A percentile compares a stretch with the other conserved stretches of the same genome.
Evolutionary conservation across 2,113 vertebrate genomes (phyloP).

Genomic region (Trichechus manatus): DNA sequence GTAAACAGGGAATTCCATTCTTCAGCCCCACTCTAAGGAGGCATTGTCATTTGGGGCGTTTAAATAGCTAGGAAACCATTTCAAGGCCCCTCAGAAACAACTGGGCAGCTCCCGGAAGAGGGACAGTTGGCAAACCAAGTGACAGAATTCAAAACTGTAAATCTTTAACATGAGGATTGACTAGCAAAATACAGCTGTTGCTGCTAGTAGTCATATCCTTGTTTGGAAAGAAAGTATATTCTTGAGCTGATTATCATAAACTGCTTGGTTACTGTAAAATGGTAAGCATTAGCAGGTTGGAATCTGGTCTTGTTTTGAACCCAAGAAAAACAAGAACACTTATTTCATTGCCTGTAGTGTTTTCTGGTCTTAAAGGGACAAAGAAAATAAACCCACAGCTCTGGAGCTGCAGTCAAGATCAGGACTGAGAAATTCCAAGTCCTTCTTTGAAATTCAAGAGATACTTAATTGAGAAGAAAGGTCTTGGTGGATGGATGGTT

Average conservation of each 20-base stretch:
- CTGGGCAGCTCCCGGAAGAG: slow-evolving; percentile 87
- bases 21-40: slow-evolving; percentile 85
- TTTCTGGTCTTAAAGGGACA: slow-evolving; percentile 73
- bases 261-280: slow-evolving; percentile 68
- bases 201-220: slow-evolving; percentile 57
- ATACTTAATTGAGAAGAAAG: slow-evolving; percentile 77
- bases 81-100: slow-evolving; percentile 89
- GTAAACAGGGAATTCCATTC: slow-evolving; percentile 90
- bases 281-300: slow-evolving; percentile 71
- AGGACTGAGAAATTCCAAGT: slow-evolving; percentile 74
- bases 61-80: slow-evolving; percentile 91
- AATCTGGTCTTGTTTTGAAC: slow-evolving; percentile 65
- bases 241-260: slow-evolving; percentile 70
- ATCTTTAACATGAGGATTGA: slow-evolving; percentile 83
- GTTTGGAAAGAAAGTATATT: slow-evolving; percentile 59
- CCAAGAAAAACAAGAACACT: slow-evolving; percentile 71
- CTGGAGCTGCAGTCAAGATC: background rate
- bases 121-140: slow-evolving; percentile 86
- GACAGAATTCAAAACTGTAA: slow-evolving; percentile 82
- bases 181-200: slow-evolving; percentile 86
- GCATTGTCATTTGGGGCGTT: slow-evolving; percentile 87
- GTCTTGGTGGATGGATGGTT: slow-evolving; percentile 77
- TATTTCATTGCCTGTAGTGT: slow-evolving; percentile 56
- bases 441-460: slow-evolving; percentile 81
- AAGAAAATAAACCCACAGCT: slow-evolving; percentile 59